Evolutionary conservation across 1,140 invertebrate species (phyloP).

Genomic region (Drosophila bipectinata): DNA sequence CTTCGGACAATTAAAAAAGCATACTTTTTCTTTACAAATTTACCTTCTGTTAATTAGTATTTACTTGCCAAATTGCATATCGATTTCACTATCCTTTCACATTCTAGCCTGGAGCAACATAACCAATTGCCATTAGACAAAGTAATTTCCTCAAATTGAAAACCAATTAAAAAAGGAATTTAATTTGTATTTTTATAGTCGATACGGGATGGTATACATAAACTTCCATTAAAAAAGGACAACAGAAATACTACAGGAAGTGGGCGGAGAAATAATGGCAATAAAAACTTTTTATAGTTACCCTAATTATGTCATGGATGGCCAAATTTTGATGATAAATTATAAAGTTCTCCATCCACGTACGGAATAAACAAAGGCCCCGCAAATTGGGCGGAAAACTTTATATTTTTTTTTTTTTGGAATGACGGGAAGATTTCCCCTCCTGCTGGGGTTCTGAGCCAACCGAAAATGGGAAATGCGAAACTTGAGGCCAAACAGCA

Average conservation of each 20-base stretch:
- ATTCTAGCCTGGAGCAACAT: background rate
- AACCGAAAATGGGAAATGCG: slow-evolving; percentile 27
- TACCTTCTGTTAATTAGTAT: slow-evolving; percentile 3
- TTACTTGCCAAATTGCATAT: slow-evolving; percentile 13
- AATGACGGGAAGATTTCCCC: slow-evolving; percentile 1
- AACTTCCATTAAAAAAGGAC: slow-evolving; percentile 1
- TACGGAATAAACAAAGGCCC: slow-evolving; percentile 37
- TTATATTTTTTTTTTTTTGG: slow-evolving; percentile 16
- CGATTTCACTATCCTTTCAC: slow-evolving; percentile 6
- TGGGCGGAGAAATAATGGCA: background rate
- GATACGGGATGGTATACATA: background rate
- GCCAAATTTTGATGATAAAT: slow-evolving; percentile 28
- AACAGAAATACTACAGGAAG: background rate
- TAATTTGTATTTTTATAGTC: slow-evolving; percentile 16
- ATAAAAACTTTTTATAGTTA: slow-evolving; percentile 22
- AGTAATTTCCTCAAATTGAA: slow-evolving; percentile 47
- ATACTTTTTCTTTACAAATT: background rate
- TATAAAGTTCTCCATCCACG: slow-evolving; percentile 26
- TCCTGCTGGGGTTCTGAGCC: background rate
- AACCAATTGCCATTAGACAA: slow-evolving; percentile 4
- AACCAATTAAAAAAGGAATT: slow-evolving; percentile 23
- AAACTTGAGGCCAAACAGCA: slow-evolving; percentile 77
- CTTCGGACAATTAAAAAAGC: background rate
- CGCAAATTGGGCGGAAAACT: slow-evolving; percentile 54
- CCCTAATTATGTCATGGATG: slow-evolving; percentile 27